These are phyloP conservation scores for Botia almorhae DNA, from an alignment of 2,797 vertebrate genomes.

Conservation along the genomic window DNA sequence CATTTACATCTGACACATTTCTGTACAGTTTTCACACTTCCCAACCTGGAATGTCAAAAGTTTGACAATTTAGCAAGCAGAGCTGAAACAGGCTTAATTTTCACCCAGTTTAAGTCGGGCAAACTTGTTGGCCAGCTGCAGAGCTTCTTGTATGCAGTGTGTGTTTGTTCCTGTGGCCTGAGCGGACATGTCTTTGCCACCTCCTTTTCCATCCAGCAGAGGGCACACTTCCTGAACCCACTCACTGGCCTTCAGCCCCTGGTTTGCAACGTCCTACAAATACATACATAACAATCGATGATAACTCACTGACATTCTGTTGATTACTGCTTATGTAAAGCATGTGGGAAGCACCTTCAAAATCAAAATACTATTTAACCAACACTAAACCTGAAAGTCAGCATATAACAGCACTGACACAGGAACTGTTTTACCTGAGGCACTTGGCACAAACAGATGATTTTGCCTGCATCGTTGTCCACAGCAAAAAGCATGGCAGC, in stretches of 20 bases:
- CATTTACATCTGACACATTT: conserved; percentile 42
- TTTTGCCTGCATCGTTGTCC: conserved; percentile 88
- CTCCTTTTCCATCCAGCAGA: conserved; percentile 93
- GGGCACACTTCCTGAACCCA: conserved; percentile 93
- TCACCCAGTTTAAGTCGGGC: conserved; percentile 88
- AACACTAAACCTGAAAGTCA: no score
- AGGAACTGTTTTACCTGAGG: conserved; percentile 91
- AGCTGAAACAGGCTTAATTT: conserved; percentile 70
- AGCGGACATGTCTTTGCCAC: conserved; percentile 92
- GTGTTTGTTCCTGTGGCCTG: conserved; percentile 94
- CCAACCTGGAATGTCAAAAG: conserved; percentile 47
- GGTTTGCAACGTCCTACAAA: conserved; percentile 83
- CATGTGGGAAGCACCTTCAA: no score
- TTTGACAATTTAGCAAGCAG: conserved; percentile 35
- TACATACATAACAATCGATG: background rate
- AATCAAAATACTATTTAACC: no score
- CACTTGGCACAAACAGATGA: conserved; percentile 95
- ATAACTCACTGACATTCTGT: no score
- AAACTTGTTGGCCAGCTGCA: conserved; percentile 87
- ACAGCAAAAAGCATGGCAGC: conserved; percentile 94
- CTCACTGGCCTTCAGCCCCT: conserved; percentile 91
- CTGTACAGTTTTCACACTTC: conserved; percentile 46
- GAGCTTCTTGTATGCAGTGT: conserved; percentile 82
- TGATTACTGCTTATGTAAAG: no score
- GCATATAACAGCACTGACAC: no score